Base-by-base conservation (phyloP, 1,140 invertebrate genomes). In the Cecropterus lyciades region DNA sequence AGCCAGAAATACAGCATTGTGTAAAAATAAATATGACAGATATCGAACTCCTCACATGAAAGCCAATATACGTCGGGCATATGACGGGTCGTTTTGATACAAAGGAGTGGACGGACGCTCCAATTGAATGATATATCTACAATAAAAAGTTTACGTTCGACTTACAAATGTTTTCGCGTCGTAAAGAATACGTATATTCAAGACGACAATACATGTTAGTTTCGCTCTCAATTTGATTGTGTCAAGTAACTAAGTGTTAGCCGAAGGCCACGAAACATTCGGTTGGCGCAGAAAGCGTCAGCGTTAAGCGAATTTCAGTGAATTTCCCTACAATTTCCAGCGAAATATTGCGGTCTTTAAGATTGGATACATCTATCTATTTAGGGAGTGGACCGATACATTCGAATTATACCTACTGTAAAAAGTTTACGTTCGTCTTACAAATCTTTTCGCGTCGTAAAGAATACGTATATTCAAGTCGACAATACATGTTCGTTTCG, bases 211-310 rank as follows among this genome's bases (percentile, higher is more conserved):
- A 42, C 53, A 40, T 17, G 30, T 40, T 42, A 15, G 1, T 15
- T 56, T 55, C 52, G 37, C 30, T 33, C 52, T 16, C 52, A 27
- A 42, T 55, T 55, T 56, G 53, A 56, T 56, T 40, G 33, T 14
- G 16, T 56, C 42, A 56, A 37, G 27, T 8, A 7, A 30, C 27
- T 30, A 30, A 16, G 6, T 56, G 33, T n/a, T n/a, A n/a, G n/a
- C n/a, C n/a, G n/a, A n/a, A n/a, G n/a, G n/a, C n/a, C n/a, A n/a
- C n/a, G n/a, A n/a, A n/a, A n/a, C n/a, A n/a, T n/a, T n/a, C n/a
- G n/a, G n/a, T n/a, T n/a, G n/a, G n/a, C n/a, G n/a, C n/a, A n/a
- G n/a, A n/a, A n/a, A n/a, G n/a, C n/a, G n/a, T n/a, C n/a, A n/a
- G n/a, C n/a, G n/a, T n/a, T n/a, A n/a, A n/a, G n/a, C n/a, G n/a